phyloP scores from a whole-genome alignment of 2,888 invertebrate species.

The Catocala fraxini region DNA sequence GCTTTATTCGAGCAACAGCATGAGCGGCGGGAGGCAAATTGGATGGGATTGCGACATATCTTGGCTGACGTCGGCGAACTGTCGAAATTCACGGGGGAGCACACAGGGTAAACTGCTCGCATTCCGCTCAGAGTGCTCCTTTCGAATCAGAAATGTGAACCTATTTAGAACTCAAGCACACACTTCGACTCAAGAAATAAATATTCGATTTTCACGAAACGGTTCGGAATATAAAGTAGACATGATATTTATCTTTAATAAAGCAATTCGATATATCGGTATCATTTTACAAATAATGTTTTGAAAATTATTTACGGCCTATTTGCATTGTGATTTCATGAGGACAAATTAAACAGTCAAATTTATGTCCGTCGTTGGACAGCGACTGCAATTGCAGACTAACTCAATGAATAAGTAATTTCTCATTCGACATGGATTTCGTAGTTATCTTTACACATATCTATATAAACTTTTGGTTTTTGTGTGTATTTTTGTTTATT shows the following conservation, averaged over 20 bases:
- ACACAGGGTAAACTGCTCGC: conserved; percentile 76
- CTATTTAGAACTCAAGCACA: conserved; percentile 66
- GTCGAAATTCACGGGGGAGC: conserved; percentile 78
- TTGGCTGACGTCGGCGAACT: conserved; percentile 75
- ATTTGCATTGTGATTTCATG: conserved; percentile 61
- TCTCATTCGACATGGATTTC: conserved; percentile 35
- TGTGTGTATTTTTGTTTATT: no score
- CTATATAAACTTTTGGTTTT: no score
- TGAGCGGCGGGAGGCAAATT: conserved; percentile 81
- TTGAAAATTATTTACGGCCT: conserved; percentile 3
- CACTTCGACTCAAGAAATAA: conserved; percentile 41
- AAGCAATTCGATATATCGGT: background rate
- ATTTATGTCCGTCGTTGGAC: conserved; percentile 40
- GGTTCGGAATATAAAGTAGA: conserved; percentile 31
- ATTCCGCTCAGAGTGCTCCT: conserved; percentile 70
- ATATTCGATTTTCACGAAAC: conserved; percentile 41
- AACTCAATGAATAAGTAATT: conserved; percentile 59
- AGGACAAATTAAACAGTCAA: conserved; percentile 58
- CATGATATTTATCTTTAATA: conserved; percentile 24
- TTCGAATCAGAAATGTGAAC: conserved; percentile 69
- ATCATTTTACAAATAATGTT: background rate
- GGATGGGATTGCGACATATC: conserved; percentile 85
- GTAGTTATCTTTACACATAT: conserved; percentile 11
- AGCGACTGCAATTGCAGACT: conserved; percentile 48
- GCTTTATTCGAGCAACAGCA: conserved; percentile 80